phyloP scores from a whole-genome alignment of 1,140 invertebrate genomes.

The Aplysia californica region DNA sequence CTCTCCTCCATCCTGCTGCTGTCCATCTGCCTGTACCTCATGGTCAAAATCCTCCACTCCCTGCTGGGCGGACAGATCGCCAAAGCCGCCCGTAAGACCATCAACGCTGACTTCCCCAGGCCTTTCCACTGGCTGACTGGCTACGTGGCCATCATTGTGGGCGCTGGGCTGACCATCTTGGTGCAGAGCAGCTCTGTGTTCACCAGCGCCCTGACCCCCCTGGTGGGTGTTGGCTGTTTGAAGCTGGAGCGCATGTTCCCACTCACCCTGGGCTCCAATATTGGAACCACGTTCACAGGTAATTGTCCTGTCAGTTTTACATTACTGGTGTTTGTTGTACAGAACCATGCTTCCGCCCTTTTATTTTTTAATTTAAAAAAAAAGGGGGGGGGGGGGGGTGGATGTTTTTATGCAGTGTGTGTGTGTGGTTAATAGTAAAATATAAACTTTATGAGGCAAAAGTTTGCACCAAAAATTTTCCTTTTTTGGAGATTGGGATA shows the following conservation, averaged over 20 bases:
- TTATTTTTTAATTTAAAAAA: too few species aligned
- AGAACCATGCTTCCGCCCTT: too few species aligned
- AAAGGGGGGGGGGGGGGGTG: too few species aligned
- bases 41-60: constrained; percentile 73
- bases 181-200: constrained; percentile 77
- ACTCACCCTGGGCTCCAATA: constrained; percentile 74
- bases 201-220: constrained; percentile 74
- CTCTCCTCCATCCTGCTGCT: constrained; percentile 70
- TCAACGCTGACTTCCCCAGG: constrained; percentile 72
- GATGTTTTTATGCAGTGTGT: neutral
- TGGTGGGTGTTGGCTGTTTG: constrained; percentile 75
- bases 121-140: constrained; percentile 70
- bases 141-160: constrained; percentile 74
- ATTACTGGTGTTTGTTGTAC: too few species aligned
- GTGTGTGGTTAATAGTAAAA: neutral
- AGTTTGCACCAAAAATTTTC: too few species aligned
- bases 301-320: constrained; percentile 65
- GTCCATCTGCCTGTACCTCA: constrained; percentile 70
- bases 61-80: constrained; percentile 70
- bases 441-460: neutral
- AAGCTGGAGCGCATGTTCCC: constrained; percentile 74
- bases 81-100: constrained; percentile 68
- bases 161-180: constrained; percentile 73
- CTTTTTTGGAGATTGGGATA: neutral
- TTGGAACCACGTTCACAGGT: constrained; percentile 75